phyloP scores from a whole-genome alignment of 1,140 invertebrate species.

The Trinorchestia longiramus region DNA sequence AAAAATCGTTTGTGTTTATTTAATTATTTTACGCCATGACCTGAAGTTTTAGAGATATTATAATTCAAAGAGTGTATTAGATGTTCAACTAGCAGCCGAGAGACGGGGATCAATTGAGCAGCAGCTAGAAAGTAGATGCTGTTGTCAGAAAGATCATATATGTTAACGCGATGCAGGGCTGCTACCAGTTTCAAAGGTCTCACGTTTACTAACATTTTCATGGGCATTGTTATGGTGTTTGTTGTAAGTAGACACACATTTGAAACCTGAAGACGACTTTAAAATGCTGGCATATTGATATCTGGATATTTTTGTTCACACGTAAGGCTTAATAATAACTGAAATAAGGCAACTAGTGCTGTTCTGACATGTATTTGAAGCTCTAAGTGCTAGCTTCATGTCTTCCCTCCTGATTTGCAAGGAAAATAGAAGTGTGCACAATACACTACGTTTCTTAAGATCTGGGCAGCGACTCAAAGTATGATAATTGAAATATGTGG shows the following conservation, averaged over 20 bases:
- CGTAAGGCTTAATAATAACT: too few relatives aligned
- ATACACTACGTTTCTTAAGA: too few relatives aligned
- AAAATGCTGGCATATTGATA: background rate
- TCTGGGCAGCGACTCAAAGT: too few relatives aligned
- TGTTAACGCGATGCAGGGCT: background rate
- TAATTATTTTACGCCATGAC: background rate
- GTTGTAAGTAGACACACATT: background rate
- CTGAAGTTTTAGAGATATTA: too few relatives aligned
- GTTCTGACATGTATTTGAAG: background rate
- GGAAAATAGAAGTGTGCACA: too few relatives aligned
- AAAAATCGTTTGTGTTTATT: background rate
- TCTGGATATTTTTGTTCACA: background rate
- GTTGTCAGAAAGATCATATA: background rate
- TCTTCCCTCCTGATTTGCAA: too few relatives aligned
- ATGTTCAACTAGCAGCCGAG: background rate
- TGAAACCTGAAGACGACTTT: background rate
- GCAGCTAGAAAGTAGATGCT: background rate
- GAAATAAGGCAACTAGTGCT: background rate
- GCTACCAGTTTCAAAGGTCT: slow-evolving; percentile 41
- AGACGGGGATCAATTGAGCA: background rate
- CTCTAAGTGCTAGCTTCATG: background rate
- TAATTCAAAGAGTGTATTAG: background rate
- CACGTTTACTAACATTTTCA: background rate
- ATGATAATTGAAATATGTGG: too few relatives aligned
- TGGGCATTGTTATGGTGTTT: background rate